phyloP scores from a whole-genome alignment of 1,140 invertebrate genomes.

The Stegodyphus dumicola region DNA sequence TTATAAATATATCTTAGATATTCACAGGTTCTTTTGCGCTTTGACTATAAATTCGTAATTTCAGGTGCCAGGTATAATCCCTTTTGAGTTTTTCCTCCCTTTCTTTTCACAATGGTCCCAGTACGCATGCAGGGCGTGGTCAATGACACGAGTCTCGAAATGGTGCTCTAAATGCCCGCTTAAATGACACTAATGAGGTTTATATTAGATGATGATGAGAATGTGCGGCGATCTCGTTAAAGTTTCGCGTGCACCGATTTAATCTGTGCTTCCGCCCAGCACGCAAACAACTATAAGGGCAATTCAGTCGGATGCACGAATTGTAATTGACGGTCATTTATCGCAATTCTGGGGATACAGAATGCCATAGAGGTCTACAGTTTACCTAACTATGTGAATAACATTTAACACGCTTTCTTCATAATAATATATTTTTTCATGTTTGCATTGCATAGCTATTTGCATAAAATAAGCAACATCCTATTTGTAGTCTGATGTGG shows the following conservation, averaged over 20 bases:
- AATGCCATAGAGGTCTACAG: too few relatives aligned
- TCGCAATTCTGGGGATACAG: too few relatives aligned
- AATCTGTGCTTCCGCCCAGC: neutral
- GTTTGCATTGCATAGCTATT: too few relatives aligned
- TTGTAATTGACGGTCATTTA: too few relatives aligned
- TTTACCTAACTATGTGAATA: too few relatives aligned
- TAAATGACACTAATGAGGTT: constrained; percentile 50
- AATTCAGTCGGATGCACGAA: too few relatives aligned
- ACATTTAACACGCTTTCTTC: too few relatives aligned
- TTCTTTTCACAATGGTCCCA: neutral
- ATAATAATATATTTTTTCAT: too few relatives aligned
- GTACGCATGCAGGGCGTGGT: constrained; percentile 14
- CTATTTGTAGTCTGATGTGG: too few relatives aligned
- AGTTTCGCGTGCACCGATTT: neutral
- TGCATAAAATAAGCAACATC: too few relatives aligned
- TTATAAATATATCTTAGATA: too few relatives aligned
- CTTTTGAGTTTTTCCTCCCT: constrained; percentile 10
- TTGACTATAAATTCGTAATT: neutral
- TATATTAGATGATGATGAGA: constrained; percentile 52
- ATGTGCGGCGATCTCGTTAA: constrained; percentile 24
- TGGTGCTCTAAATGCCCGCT: constrained; percentile 20
- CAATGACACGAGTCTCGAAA: constrained; percentile 12
- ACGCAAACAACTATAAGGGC: neutral
- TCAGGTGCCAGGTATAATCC: constrained; percentile 1
- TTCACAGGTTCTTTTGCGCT: neutral